A percentile compares a stretch with the other conserved stretches of the same genome.
Conservation (phyloP, 2,888 invertebrate genomes). For the Brachyptera putata region DNA sequence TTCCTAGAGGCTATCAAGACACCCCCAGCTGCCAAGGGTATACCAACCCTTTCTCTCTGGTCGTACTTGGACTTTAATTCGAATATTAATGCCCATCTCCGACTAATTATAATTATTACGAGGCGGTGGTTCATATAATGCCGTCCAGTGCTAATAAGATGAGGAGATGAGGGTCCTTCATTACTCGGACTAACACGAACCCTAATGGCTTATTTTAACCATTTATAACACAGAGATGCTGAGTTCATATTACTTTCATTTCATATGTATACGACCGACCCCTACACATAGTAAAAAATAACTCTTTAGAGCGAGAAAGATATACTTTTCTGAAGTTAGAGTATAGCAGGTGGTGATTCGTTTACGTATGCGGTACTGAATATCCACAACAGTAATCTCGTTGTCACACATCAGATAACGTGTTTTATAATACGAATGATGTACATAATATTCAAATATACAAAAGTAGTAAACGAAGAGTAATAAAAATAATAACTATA, state of each 20-base stretch:
- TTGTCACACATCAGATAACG: too few species aligned
- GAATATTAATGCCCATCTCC: conserved; percentile 17
- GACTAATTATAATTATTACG: conserved; percentile 17
- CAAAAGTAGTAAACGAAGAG: too few species aligned
- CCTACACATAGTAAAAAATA: too few species aligned
- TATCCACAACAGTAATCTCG: too few species aligned
- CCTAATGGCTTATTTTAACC: conserved; percentile 9
- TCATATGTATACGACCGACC: too few species aligned
- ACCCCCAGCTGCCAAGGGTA: background rate
- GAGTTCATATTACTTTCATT: conserved; percentile 4
- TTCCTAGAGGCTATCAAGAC: background rate
- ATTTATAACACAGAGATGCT: conserved; percentile 4
- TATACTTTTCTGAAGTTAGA: too few species aligned
- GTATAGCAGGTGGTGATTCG: too few species aligned
- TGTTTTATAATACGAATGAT: too few species aligned
- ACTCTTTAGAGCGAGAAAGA: too few species aligned
- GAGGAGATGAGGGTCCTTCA: conserved; percentile 11
- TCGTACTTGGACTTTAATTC: background rate
- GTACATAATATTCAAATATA: too few species aligned
- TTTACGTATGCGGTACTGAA: too few species aligned
- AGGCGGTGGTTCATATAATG: background rate
- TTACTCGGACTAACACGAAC: background rate
- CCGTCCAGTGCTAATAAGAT: conserved; percentile 5
- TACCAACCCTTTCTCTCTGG: background rate
- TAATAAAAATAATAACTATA: too few species aligned